Base-by-base conservation (phyloP, 2,113 vertebrate genomes). In the Ailurus styani region DNA sequence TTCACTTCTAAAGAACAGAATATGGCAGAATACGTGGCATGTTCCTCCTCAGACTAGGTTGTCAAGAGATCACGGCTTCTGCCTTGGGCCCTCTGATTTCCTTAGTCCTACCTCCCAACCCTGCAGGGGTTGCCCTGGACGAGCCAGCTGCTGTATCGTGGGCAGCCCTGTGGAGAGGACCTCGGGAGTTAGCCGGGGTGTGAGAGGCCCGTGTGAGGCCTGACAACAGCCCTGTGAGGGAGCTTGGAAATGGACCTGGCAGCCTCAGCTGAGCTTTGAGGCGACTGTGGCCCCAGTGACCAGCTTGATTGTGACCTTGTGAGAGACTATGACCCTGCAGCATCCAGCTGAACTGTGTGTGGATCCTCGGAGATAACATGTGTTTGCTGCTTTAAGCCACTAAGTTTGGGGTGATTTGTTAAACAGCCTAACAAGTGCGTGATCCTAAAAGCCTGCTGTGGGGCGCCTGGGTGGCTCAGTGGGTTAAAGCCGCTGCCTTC, bases 151-250 rank as follows among this genome's bases (percentile, higher is more conserved):
- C 79, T 17, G 0, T 0, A 0, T n/a, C 3, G 5, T 14, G 5
- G 60, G 37, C 34, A 37, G 5, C 34, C 50, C 60, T 25, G 7
- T 23, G 20, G 64, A 55, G 34, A 94, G 34, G 8, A 14, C 90
- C 10, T 0, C 0, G 0, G 2, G 47, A 34, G 21, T 23, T 18
- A 79, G 66, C 66, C 18, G 8, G 4, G 37, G 79, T 25, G 10
- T 37, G 27, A 4, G 70, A 73, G 23, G 70, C 12, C 70, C 23
- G 1, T 15, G 29, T 0, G 29, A 23, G 52, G 6, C 50, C 34
- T 31, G 47, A 70, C n/a, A 20, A 18, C 78, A 7, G 0, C 57
- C 7, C 0, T 5, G 6, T 10, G 42, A 57, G 6, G 45, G 40
- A n/a, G 12, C 52, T 50, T 62, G 29, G 62, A 42, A 52, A 60